phyloP scores from a whole-genome alignment of 2,797 vertebrate species.

The Lerista edwardsae region DNA sequence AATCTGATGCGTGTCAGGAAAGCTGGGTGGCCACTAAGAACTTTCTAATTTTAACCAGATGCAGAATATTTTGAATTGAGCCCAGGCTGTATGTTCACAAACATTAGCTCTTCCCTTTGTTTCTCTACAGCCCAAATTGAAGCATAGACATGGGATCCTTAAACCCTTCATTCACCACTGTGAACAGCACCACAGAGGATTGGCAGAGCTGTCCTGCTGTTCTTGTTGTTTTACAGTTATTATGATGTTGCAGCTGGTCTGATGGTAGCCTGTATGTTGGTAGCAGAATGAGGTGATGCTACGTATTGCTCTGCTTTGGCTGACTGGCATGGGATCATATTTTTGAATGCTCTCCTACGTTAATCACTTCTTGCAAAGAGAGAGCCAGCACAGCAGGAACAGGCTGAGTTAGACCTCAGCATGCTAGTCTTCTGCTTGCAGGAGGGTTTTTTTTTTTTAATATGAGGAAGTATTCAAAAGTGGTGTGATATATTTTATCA shows the following conservation, averaged over 20 bases:
- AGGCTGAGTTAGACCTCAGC: not conserved
- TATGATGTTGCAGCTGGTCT: no score
- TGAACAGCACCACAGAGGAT: not conserved
- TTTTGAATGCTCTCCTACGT: not conserved
- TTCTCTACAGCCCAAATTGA: not conserved
- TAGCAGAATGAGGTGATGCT: not conserved
- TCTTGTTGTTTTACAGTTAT: not conserved
- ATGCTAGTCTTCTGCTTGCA: not conserved
- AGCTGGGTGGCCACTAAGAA: constrained; percentile 27
- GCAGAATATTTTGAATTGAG: not conserved
- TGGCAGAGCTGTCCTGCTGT: not conserved
- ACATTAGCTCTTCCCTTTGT: not conserved
- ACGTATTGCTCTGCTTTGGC: not conserved
- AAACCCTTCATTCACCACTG: no score
- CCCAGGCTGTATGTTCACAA: no score
- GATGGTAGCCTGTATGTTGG: not conserved
- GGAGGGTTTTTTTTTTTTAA: not conserved
- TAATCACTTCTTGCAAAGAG: not conserved
- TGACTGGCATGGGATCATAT: no score
- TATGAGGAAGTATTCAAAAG: not conserved
- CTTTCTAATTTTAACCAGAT: not conserved
- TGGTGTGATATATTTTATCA: not conserved
- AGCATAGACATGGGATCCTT: not conserved
- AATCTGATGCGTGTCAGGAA: not conserved
- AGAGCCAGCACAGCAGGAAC: not conserved